Percentiles rank a stretch among this genome's conserved stretches.
phyloP scores from a whole-genome alignment of 2,888 invertebrate genomes.

The Leptopilina drosophilae region DNA sequence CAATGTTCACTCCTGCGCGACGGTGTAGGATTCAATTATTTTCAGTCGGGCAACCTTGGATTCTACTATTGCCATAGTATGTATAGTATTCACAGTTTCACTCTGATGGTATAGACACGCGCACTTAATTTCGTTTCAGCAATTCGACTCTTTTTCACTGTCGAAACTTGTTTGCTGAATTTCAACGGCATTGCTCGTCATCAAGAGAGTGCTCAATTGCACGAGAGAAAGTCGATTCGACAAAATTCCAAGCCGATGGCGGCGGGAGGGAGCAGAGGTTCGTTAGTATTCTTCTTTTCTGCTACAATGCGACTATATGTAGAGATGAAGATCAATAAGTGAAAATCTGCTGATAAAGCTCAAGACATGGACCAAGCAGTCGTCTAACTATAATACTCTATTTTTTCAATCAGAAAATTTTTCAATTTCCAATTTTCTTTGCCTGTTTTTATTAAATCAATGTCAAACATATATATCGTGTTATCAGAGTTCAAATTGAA shows the following conservation, averaged over 20 bases:
- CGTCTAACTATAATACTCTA: too few relatives aligned
- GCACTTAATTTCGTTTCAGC: constrained; percentile 70
- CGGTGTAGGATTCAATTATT: constrained; percentile 73
- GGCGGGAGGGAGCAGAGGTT: neutral
- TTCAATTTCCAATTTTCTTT: too few relatives aligned
- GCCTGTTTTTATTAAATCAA: too few relatives aligned
- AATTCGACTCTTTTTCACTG: constrained; percentile 32
- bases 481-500: too few relatives aligned
- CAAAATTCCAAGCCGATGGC: constrained; percentile 14
- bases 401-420: too few relatives aligned
- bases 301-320: neutral
- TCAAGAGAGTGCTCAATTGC: constrained; percentile 21
- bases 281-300: constrained; percentile 36
- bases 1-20: constrained; percentile 66
- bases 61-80: constrained; percentile 40
- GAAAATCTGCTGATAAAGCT: neutral
- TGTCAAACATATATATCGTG: too few relatives aligned
- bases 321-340: neutral
- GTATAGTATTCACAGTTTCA: constrained; percentile 40
- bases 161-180: constrained; percentile 38
- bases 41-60: constrained; percentile 63
- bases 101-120: constrained; percentile 57
- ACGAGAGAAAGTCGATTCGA: constrained; percentile 23
- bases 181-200: constrained; percentile 27
- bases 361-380: neutral